Percentiles rank a stretch among this genome's conserved stretches.
Evolutionary conservation across 2,113 vertebrate species (phyloP).

Genomic region (Pipa parva): DNA sequence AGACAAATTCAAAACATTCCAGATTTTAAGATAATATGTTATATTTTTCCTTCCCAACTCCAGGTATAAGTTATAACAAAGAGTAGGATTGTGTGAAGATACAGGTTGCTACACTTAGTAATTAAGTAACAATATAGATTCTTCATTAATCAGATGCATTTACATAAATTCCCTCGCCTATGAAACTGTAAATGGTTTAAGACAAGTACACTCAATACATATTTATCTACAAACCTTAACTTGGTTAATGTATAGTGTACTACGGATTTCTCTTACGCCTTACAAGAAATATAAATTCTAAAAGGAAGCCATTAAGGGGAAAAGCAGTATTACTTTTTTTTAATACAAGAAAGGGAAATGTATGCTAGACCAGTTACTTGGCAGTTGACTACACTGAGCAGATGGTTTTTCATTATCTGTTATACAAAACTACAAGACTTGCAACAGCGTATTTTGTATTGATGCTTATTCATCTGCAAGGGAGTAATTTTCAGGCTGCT

Average conservation of each 20-base stretch:
- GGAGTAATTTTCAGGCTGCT: constrained; percentile 57
- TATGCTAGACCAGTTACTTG: constrained; percentile 45
- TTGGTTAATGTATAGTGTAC: background rate
- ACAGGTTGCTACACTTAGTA: too few species aligned
- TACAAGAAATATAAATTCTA: constrained; percentile 21
- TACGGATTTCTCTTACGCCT: constrained; percentile 3
- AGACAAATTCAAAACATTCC: too few species aligned
- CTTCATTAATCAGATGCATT: too few species aligned
- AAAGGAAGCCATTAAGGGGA: constrained; percentile 35
- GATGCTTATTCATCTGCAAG: constrained; percentile 54
- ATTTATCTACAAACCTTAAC: background rate
- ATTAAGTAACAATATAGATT: too few species aligned
- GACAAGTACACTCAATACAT: too few species aligned
- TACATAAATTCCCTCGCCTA: too few species aligned
- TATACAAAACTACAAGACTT: constrained; percentile 47
- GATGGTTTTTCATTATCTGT: constrained; percentile 61
- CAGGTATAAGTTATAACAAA: too few species aligned
- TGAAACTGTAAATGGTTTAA: too few species aligned
- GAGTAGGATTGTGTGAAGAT: too few species aligned
- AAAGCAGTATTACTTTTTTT: constrained; percentile 38
- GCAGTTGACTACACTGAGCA: constrained; percentile 51
- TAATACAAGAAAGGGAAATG: constrained; percentile 45
- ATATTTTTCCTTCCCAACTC: too few species aligned
- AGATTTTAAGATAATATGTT: too few species aligned
- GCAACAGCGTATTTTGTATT: constrained; percentile 42